phyloP scores from a whole-genome alignment of 2,888 invertebrate species.

The Hofmannophila pseudospretella region DNA sequence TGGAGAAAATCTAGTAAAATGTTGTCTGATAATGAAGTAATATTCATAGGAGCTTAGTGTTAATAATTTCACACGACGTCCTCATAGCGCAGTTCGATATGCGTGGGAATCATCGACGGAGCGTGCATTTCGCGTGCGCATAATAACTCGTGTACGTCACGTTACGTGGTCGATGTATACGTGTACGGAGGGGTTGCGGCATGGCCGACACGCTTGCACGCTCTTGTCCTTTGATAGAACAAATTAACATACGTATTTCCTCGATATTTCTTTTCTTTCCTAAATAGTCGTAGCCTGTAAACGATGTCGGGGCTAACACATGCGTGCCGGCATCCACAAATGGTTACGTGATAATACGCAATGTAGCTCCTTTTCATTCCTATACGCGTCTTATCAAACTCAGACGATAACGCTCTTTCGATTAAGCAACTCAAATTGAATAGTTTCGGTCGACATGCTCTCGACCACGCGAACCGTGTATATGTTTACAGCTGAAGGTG shows the following conservation, averaged over 20 bases:
- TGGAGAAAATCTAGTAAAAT: background rate
- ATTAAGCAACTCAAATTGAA: slow-evolving; percentile 49
- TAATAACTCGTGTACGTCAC: slow-evolving; percentile 2
- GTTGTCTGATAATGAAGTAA: slow-evolving; percentile 4
- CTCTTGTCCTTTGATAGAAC: background rate
- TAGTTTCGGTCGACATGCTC: slow-evolving; percentile 19
- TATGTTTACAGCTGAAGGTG: background rate
- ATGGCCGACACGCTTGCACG: background rate
- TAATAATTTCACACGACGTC: slow-evolving; percentile 8
- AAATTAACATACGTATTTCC: background rate
- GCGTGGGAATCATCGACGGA: slow-evolving; percentile 16
- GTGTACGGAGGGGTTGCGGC: background rate
- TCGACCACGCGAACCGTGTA: slow-evolving; percentile 28
- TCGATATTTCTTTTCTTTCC: too few relatives aligned
- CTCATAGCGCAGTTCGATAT: slow-evolving; percentile 11
- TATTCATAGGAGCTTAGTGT: slow-evolving; percentile 2
- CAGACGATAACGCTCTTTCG: slow-evolving; percentile 42
- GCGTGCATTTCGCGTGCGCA: slow-evolving; percentile 10
- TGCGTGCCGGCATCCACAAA: background rate
- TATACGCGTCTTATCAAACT: slow-evolving; percentile 39
- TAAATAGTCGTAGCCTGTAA: background rate
- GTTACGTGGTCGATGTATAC: background rate
- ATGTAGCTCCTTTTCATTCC: slow-evolving; percentile 25
- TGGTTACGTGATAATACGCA: slow-evolving; percentile 31
- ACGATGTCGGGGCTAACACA: background rate